Evolutionary conservation across 2,113 vertebrate species (phyloP).

Genomic region (Mugil cephalus): DNA sequence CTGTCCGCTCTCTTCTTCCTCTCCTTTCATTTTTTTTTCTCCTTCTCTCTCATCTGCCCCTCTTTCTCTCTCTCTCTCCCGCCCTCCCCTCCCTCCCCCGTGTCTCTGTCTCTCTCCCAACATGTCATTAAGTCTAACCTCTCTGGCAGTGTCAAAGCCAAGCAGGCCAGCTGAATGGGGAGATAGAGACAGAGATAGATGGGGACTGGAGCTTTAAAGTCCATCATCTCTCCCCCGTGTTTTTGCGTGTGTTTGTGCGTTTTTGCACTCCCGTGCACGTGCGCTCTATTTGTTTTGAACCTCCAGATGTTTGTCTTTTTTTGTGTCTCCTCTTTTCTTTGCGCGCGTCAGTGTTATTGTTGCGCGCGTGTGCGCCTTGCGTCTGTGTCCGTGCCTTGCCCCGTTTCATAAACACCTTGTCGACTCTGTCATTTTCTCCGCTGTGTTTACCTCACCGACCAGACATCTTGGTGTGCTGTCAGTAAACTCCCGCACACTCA

Average conservation of each 20-base stretch:
- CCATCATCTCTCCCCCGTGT: constrained; percentile 58
- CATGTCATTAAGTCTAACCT: constrained; percentile 82
- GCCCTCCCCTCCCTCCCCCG: constrained; percentile 7
- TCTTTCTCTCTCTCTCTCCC: constrained; percentile 3
- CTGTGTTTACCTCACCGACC: constrained; percentile 79
- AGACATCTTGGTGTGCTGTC: constrained; percentile 77
- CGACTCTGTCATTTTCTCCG: constrained; percentile 84
- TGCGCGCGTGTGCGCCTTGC: constrained; percentile 37
- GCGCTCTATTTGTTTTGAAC: constrained; percentile 60
- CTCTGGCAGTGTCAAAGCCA: constrained; percentile 75
- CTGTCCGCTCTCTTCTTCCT: constrained; percentile 17
- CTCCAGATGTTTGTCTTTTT: constrained; percentile 63
- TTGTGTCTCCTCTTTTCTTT: constrained; percentile 49
- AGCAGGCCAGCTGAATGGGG: constrained; percentile 71
- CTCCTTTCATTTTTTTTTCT: constrained; percentile 23
- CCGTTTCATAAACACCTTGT: constrained; percentile 80
- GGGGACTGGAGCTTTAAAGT: constrained; percentile 65
- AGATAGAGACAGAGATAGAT: constrained; percentile 74
- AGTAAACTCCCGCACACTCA: constrained; percentile 76
- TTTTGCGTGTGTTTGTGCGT: constrained; percentile 32
- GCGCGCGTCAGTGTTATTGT: constrained; percentile 49
- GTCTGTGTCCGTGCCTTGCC: constrained; percentile 65
- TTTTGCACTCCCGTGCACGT: constrained; percentile 16
- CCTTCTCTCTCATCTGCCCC: constrained; percentile 1
- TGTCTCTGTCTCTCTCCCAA: constrained; percentile 66